Conservation (phyloP, 1,140 invertebrate species). For the Drosophila sp. region DNA sequence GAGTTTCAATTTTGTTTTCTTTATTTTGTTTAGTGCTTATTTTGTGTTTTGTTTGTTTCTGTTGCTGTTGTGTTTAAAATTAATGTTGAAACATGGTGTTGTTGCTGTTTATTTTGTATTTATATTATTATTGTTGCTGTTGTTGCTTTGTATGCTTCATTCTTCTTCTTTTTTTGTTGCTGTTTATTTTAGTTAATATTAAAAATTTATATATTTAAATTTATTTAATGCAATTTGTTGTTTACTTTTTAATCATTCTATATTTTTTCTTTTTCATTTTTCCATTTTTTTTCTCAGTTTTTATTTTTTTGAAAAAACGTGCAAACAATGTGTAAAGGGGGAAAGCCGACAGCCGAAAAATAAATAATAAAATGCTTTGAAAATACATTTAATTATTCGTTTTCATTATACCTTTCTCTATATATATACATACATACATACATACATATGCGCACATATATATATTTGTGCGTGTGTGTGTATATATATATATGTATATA, state of each 20-base stretch:
- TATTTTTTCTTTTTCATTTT: constrained; percentile 70
- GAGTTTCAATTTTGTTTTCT: constrained; percentile 12
- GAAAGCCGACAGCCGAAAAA: constrained; percentile 89
- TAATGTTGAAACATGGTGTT: constrained; percentile 55
- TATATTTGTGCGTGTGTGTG: neutral
- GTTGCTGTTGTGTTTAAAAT: constrained; percentile 35
- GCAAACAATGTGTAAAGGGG: constrained; percentile 96
- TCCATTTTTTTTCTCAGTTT: constrained; percentile 63
- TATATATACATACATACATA: constrained; percentile 17
- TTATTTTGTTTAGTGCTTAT: constrained; percentile 17
- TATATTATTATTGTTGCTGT: constrained; percentile 62
- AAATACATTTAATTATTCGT: constrained; percentile 77
- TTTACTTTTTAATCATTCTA: constrained; percentile 66
- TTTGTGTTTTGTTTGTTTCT: constrained; percentile 44
- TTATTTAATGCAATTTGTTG: constrained; percentile 75
- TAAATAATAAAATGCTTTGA: constrained; percentile 83
- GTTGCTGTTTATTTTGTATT: constrained; percentile 51
- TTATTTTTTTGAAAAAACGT: constrained; percentile 85
- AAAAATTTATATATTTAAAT: constrained; percentile 78
- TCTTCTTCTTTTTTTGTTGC: constrained; percentile 52
- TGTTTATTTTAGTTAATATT: constrained; percentile 72
- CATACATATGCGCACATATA: constrained; percentile 6
- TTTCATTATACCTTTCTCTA: constrained; percentile 64
- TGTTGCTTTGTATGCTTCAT: constrained; percentile 38
- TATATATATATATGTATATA: constrained; percentile 7